These are phyloP conservation scores for Simalia tracyae DNA, from an alignment of 2,797 vertebrate species.

Conservation along the genomic window DNA sequence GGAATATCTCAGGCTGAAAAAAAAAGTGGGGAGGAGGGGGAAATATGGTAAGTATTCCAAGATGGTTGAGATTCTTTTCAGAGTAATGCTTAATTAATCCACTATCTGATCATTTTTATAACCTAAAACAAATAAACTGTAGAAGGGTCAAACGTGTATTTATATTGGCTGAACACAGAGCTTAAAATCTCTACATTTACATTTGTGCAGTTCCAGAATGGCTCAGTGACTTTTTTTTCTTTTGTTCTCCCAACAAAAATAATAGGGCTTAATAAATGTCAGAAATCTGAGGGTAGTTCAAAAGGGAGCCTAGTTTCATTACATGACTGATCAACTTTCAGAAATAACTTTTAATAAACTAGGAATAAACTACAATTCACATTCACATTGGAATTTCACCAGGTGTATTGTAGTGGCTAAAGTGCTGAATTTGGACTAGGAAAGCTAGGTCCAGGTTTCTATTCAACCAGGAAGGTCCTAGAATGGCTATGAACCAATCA, in stretches of 20 bases:
- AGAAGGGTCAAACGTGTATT: background rate
- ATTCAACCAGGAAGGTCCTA: background rate
- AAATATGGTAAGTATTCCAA: background rate
- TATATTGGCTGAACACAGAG: conserved; percentile 1
- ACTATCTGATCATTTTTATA: background rate
- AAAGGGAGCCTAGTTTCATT: background rate
- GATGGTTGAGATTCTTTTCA: background rate
- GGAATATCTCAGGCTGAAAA: background rate
- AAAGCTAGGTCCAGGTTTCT: background rate
- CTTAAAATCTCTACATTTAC: background rate
- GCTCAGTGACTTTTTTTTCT: background rate
- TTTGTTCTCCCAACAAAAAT: background rate
- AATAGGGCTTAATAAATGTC: background rate
- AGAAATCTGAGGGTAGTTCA: background rate
- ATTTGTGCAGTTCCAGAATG: background rate
- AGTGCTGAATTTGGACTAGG: background rate
- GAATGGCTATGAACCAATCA: background rate
- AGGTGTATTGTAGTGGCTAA: background rate
- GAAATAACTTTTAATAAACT: background rate
- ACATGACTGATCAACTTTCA: background rate
- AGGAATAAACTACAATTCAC: background rate
- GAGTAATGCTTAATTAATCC: background rate
- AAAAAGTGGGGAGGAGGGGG: background rate
- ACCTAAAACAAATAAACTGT: background rate
- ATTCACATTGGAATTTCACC: background rate